Base-by-base conservation (phyloP, 2,888 invertebrate species). In the Lordiphosa andalusiaca region DNA sequence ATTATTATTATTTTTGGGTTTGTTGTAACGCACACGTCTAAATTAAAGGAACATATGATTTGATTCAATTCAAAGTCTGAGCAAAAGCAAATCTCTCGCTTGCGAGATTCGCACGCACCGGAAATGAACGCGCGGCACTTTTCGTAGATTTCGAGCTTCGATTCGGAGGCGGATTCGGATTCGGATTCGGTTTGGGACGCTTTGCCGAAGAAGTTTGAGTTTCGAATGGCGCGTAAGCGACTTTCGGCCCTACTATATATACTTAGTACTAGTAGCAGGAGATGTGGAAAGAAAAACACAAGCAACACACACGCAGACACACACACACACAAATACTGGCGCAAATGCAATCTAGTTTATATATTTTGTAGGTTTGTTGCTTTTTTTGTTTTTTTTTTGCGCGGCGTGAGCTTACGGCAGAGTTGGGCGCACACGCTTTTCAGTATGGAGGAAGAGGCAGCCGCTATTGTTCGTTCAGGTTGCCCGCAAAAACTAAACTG, bases 171-270 rank as follows among this genome's bases (percentile, higher is more conserved):
- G 52, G 42, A 25, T 25, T 7, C 7, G 25, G 25, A 25, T 25
- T n/a, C 23, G 23, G 23, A 47, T 65, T 30, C 57, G 40, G 56
- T 56, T 50, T 49, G 55, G 52, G 52, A 65, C 55, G 62, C 67
- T 71, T 66, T 21, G 39, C 52, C 63, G 52, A 58, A 67, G 75
- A 65, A 57, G 75, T 64, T 77, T 52, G 63, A 57, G 55, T 59
- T 53, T 71, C 65, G 76, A 77, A 82, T 77, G 30, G 83, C 78
- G 64, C 83, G 61, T 49, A 59, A 46, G 62, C 82, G 71, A 75
- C 67, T 78, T 75, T 66, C 71, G 76, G 73, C 80, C 75, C 76
- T 69, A 59, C 75, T 82, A 64, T 82, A 82, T 77, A 78, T 82
- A 82, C 66, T 60, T 66, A 61, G 9, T 30, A 30, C 30, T 73